These are phyloP conservation scores for Sinohyriopsis cumingii DNA, from an alignment of 2,888 invertebrate genomes.

Conservation along the genomic window DNA sequence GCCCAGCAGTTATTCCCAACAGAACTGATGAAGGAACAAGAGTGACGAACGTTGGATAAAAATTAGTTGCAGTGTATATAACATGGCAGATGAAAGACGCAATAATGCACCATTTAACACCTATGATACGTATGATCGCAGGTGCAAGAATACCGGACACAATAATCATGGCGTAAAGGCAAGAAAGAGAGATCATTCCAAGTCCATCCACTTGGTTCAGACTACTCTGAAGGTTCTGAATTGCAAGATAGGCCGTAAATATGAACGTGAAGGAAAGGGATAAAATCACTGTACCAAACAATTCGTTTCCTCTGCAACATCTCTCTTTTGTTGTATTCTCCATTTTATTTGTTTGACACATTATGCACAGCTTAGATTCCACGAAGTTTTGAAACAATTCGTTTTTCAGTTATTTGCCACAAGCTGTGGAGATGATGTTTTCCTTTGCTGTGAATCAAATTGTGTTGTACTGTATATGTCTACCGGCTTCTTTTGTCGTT, in stretches of 20 bases:
- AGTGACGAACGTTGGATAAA: conserved; percentile 58
- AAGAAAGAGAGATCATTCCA: conserved; percentile 59
- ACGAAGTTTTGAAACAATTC: no score
- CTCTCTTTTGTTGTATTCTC: no score
- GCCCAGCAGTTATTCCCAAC: conserved; percentile 59
- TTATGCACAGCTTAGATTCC: no score
- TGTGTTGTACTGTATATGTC: no score
- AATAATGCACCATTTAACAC: conserved; percentile 58
- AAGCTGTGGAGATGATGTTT: no score
- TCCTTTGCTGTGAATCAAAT: no score
- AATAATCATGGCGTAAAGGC: conserved; percentile 61
- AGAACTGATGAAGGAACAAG: conserved; percentile 61
- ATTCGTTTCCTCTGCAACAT: conserved; percentile 10
- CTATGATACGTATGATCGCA: conserved; percentile 52
- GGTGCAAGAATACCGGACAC: conserved; percentile 64
- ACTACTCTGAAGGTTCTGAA: conserved; percentile 66
- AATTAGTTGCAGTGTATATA: conserved; percentile 60
- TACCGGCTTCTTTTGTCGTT: no score
- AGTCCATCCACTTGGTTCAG: conserved; percentile 57
- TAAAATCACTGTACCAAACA: conserved; percentile 45
- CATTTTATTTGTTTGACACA: no score
- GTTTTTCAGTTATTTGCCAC: no score
- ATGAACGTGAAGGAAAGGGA: conserved; percentile 58
- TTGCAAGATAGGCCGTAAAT: conserved; percentile 62
- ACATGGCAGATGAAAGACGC: conserved; percentile 54